Evolutionary conservation across 2,113 vertebrate species (phyloP), one percentile per base, ranked within the genome.

Genomic region (Reinhardtius hippoglossoides): DNA sequence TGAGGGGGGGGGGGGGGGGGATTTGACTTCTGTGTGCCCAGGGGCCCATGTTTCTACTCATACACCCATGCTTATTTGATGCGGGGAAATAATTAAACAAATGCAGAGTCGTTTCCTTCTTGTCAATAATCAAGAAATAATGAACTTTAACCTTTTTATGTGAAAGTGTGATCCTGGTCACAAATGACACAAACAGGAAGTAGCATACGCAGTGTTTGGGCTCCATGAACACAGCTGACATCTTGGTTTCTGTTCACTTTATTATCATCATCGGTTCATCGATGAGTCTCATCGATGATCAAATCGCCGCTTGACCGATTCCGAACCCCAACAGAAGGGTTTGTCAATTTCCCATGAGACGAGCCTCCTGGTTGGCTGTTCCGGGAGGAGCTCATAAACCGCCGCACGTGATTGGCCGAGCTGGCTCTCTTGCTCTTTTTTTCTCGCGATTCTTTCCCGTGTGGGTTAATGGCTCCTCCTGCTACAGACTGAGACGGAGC

Each of bases 391-490:
- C 1, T n/a, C 15, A 54, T 90, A 54, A 91, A 81, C 91, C 76
- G n/a, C 37, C 35, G 15, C 3, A 13, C 63, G 21, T 71, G 90
- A 95, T 95, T 94, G 94, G 95, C 76, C 60, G 65, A 90, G 27
- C 23, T 15, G 58, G 74, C 80, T 66, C 74, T 62, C 84, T 87
- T 85, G 40, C 84, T 92, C 70, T 89, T 88, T 88, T 85, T 85
- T 87, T 90, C 92, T 90, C 91, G 88, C 91, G 85, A 95, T 88
- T 86, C 89, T 93, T 94, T 92, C 92, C 94, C 93, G 95, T 95
- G 94, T 92, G 95, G 94, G 87, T 93, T 91, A 95, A 97, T 98
- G 97, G 97, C 97, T 97, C 96, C 97, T 97, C 96, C 96, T 98
- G 97, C 96, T 95, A 95, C 94, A 92, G 95, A 95, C 77, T 80